These are phyloP conservation scores for Ceyx erithaca DNA, from an alignment of 2,797 vertebrate genomes.

Conservation along the genomic window DNA sequence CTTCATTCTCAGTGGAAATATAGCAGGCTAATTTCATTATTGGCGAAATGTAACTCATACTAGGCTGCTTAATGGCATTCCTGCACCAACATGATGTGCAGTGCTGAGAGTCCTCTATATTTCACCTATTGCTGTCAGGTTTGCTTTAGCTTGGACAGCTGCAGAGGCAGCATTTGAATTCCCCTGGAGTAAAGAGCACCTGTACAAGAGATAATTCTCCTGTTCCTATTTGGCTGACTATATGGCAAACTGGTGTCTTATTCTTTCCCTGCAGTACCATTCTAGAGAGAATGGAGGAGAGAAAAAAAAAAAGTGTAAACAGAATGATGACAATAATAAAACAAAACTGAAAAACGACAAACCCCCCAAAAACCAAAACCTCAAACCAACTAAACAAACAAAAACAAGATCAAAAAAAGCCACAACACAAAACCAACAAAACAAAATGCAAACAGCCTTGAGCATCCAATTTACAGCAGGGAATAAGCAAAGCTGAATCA, in stretches of 20 bases:
- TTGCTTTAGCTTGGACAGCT: not conserved
- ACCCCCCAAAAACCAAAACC: too few species aligned
- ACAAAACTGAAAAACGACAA: too few species aligned
- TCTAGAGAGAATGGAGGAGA: not conserved
- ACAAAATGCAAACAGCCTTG: not conserved
- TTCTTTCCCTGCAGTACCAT: not conserved
- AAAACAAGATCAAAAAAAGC: not conserved
- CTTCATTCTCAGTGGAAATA: slow-evolving; percentile 31
- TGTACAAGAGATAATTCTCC: not conserved
- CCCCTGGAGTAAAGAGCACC: not conserved
- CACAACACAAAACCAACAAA: not conserved
- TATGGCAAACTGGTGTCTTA: not conserved
- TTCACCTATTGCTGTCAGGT: not conserved
- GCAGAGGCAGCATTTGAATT: not conserved
- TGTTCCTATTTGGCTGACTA: not conserved
- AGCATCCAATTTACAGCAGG: not conserved
- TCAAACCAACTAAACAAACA: not conserved
- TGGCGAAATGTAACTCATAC: not conserved
- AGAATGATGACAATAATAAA: not conserved
- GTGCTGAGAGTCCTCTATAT: not conserved
- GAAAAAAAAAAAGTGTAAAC: not conserved
- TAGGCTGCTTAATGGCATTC: not conserved
- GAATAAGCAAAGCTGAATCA: not conserved
- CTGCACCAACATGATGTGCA: not conserved
- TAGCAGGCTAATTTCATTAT: slow-evolving; percentile 19